Evolutionary conservation across 2,888 invertebrate genomes (phyloP).

Genomic region (Mechanitis mazaeus): DNA sequence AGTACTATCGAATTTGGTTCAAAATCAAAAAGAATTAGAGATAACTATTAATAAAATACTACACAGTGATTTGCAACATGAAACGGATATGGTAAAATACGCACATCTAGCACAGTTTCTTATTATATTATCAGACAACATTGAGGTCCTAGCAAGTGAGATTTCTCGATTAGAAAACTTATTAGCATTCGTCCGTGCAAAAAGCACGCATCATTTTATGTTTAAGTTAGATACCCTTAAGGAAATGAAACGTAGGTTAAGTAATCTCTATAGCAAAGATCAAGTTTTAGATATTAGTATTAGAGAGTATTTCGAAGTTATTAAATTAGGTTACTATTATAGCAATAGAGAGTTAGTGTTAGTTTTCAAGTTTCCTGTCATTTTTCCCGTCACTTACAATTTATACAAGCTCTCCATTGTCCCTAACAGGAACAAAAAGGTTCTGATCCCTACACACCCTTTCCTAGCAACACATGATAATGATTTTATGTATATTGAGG

Average conservation of each 20-base stretch:
- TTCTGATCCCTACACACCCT: conserved; percentile 27
- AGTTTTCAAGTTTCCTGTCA: background rate
- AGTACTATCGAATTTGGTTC: no score
- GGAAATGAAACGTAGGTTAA: no score
- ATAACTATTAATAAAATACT: no score
- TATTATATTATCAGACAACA: background rate
- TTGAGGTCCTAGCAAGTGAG: background rate
- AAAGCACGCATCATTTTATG: background rate
- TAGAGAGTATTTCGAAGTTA: conserved; percentile 4
- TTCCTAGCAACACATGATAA: conserved; percentile 27
- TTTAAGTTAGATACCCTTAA: background rate
- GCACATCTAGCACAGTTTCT: background rate
- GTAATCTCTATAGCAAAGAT: no score
- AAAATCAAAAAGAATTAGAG: no score
- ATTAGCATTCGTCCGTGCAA: no score
- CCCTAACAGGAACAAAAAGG: conserved; percentile 25
- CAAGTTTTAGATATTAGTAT: background rate
- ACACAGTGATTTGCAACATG: no score
- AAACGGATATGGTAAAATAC: conserved; percentile 9
- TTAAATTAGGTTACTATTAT: background rate
- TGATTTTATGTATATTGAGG: conserved; percentile 30
- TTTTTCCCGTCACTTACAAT: background rate
- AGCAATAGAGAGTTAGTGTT: background rate
- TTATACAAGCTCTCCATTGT: background rate
- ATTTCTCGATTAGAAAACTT: background rate